Percentiles rank a stretch among this genome's conserved stretches.
phyloP scores from a whole-genome alignment of 2,113 vertebrate species.

The Alces alces region DNA sequence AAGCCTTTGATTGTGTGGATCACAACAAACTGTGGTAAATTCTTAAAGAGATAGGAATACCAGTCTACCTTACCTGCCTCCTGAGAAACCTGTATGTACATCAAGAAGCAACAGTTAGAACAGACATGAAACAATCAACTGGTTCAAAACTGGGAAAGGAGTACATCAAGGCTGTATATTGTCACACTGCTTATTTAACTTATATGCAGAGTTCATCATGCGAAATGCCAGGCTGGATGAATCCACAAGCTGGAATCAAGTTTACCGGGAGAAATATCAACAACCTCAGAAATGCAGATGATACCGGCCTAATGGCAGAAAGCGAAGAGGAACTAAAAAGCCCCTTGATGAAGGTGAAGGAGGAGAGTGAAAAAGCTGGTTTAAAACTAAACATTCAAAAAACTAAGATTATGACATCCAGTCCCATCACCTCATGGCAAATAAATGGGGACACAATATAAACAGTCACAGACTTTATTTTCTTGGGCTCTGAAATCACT shows the following conservation, averaged over 20 bases:
- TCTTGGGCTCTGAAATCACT: background rate
- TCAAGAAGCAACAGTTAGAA: background rate
- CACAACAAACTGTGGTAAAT: background rate
- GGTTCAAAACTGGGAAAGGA: background rate
- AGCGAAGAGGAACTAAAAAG: background rate
- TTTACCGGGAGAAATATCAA: background rate
- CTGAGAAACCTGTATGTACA: background rate
- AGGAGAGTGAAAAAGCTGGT: background rate
- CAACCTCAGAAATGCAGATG: background rate
- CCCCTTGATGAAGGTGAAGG: background rate
- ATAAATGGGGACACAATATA: background rate
- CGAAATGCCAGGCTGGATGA: background rate
- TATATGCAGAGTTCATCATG: background rate
- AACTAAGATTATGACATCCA: background rate
- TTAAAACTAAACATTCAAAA: background rate
- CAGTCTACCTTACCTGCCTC: background rate
- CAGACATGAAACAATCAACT: background rate
- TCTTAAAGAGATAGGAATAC: background rate
- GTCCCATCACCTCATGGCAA: background rate
- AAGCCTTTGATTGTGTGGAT: background rate
- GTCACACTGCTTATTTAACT: background rate
- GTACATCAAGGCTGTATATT: background rate
- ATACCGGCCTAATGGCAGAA: background rate
- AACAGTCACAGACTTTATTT: background rate
- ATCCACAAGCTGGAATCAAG: background rate